These are phyloP conservation scores for Ernsta delagoae DNA, from an alignment of 2,888 invertebrate genomes.

Conservation along the genomic window DNA sequence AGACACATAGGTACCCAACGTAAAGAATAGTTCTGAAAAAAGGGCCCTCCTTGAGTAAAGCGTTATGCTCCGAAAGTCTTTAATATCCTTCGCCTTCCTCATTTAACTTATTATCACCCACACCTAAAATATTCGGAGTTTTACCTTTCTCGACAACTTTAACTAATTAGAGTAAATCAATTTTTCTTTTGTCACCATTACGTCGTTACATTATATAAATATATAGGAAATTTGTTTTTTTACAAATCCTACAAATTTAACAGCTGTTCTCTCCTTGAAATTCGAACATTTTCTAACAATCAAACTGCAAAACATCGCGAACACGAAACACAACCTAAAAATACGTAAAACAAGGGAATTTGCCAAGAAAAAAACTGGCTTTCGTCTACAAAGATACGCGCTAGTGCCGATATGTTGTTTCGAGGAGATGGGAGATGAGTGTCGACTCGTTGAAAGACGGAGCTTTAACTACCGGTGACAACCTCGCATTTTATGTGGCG, in stretches of 20 bases:
- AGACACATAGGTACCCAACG: too few species aligned
- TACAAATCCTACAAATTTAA: not conserved
- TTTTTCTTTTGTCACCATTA: too few species aligned
- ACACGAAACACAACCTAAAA: constrained; percentile 45
- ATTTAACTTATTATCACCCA: too few species aligned
- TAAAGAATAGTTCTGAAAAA: too few species aligned
- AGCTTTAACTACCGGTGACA: constrained; percentile 32
- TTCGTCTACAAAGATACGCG: constrained; percentile 39
- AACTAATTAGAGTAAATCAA: too few species aligned
- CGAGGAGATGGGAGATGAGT: constrained; percentile 38
- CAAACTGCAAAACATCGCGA: constrained; percentile 44
- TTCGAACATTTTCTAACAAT: constrained; percentile 40
- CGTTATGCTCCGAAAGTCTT: too few species aligned
- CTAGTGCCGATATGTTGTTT: constrained; percentile 37
- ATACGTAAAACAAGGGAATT: constrained; percentile 47
- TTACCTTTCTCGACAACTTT: too few species aligned
- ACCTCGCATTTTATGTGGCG: constrained; percentile 15
- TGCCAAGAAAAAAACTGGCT: constrained; percentile 50
- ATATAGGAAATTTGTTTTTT: too few species aligned
- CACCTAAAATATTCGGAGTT: too few species aligned
- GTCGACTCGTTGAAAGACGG: constrained; percentile 38
- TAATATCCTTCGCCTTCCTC: too few species aligned
- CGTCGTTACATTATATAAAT: too few species aligned
- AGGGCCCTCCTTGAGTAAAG: too few species aligned
- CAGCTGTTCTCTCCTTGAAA: constrained; percentile 1